A percentile compares a stretch with the other conserved stretches of the same genome.
These are phyloP conservation scores for Anoncus sp. DNA, from an alignment of 2,888 invertebrate genomes.

Conservation along the genomic window DNA sequence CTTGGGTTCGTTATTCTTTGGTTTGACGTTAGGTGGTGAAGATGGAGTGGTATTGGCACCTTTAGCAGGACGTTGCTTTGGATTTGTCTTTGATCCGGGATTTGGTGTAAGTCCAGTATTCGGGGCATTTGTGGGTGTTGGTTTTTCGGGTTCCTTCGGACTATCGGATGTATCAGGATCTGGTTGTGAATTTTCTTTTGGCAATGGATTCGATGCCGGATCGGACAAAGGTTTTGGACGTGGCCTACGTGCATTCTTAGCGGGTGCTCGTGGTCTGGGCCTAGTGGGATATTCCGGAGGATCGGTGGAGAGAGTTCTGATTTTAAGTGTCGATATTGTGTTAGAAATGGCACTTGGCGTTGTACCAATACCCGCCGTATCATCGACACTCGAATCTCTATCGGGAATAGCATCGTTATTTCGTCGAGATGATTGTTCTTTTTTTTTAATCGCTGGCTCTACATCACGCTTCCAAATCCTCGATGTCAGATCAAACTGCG, in stretches of 20 bases:
- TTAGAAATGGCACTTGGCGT: constrained; percentile 54
- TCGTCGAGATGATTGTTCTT: constrained; percentile 40
- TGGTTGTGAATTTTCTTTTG: constrained; percentile 34
- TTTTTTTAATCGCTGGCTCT: constrained; percentile 54
- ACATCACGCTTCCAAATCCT: constrained; percentile 65
- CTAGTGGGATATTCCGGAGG: constrained; percentile 56
- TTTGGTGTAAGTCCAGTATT: constrained; percentile 40
- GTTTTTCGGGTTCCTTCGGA: constrained; percentile 43
- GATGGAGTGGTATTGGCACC: constrained; percentile 18
- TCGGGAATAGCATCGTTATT: constrained; percentile 61
- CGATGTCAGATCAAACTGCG: constrained; percentile 45
- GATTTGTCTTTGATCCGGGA: constrained; percentile 27
- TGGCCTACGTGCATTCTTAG: constrained; percentile 33
- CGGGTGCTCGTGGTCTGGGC: constrained; percentile 35
- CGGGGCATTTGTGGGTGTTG: constrained; percentile 38
- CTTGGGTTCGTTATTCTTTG: constrained; percentile 30
- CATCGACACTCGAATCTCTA: constrained; percentile 45
- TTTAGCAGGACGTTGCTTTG: constrained; percentile 22
- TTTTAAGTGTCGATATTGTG: constrained; percentile 53
- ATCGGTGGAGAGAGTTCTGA: constrained; percentile 59
- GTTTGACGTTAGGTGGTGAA: constrained; percentile 1
- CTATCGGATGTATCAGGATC: constrained; percentile 35
- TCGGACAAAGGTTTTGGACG: constrained; percentile 37
- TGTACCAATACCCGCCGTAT: constrained; percentile 31
- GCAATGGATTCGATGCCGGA: constrained; percentile 30